Percentiles rank a stretch among this genome's conserved stretches.
These are phyloP conservation scores for Plutella xylostella DNA, from an alignment of 2,888 invertebrate genomes.

Conservation along the genomic window DNA sequence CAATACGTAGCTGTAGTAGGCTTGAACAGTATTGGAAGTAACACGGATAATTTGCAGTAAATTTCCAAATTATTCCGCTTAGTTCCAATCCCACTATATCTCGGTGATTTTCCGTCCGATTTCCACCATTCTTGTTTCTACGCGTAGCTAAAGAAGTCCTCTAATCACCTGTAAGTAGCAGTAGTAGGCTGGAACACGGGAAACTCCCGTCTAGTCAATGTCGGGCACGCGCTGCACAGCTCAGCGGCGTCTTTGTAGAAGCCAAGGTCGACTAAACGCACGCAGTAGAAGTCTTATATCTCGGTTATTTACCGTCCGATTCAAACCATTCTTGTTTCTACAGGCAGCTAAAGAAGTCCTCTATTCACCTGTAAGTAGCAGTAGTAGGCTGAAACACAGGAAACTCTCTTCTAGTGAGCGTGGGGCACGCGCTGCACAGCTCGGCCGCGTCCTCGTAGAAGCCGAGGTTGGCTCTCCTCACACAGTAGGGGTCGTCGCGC, in stretches of 20 bases:
- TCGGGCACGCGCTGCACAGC: slow-evolving; percentile 81
- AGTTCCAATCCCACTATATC: too few relatives aligned
- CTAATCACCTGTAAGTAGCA: slow-evolving; percentile 50
- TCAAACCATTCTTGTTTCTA: too few relatives aligned
- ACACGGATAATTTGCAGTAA: too few relatives aligned
- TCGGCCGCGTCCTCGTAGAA: slow-evolving; percentile 84
- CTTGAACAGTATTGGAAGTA: slow-evolving; percentile 94
- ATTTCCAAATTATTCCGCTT: slow-evolving; percentile 87
- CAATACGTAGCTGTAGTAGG: slow-evolving; percentile 76
- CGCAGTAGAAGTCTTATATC: slow-evolving; percentile 96
- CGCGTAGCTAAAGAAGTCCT: too few relatives aligned
- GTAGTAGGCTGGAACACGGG: slow-evolving; percentile 89
- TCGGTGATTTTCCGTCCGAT: too few relatives aligned
- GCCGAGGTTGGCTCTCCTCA: slow-evolving; percentile 88
- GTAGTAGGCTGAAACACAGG: slow-evolving; percentile 89
- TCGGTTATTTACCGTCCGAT: too few relatives aligned
- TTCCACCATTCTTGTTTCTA: too few relatives aligned
- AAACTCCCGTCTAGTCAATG: slow-evolving; percentile 78
- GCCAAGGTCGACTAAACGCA: slow-evolving; percentile 88
- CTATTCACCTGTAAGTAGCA: slow-evolving; percentile 47
- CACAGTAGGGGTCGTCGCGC: slow-evolving; percentile 93
- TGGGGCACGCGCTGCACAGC: slow-evolving; percentile 79
- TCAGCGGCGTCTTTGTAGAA: slow-evolving; percentile 84
- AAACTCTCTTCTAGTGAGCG: slow-evolving; percentile 78
- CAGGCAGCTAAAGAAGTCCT: too few relatives aligned